phyloP scores from a whole-genome alignment of 2,113 vertebrate species.

The Ornithorhynchus anatinus region DNA sequence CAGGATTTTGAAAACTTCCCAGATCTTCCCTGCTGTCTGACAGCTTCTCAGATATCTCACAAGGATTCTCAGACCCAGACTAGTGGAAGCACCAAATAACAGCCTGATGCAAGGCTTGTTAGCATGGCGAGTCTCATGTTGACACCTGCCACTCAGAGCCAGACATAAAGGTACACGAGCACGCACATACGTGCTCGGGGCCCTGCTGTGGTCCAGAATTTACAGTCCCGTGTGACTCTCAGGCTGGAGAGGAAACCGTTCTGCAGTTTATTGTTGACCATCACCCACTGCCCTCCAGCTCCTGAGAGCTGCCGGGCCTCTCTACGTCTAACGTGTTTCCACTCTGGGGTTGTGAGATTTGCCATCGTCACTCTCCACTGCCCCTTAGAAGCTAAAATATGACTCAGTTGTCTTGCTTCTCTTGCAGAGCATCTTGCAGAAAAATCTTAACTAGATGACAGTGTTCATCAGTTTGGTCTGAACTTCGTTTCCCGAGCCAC shows the following conservation, averaged over 20 bases:
- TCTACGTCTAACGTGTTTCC: not conserved
- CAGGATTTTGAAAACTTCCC: conserved; percentile 68
- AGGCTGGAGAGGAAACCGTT: too few species aligned
- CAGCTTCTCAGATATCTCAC: conserved; percentile 75
- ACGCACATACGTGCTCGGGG: not conserved
- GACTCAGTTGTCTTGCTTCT: conserved; percentile 28
- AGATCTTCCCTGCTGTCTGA: conserved; percentile 68
- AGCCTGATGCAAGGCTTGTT: conserved; percentile 48
- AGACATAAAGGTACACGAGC: not conserved
- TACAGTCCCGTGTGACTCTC: too few species aligned
- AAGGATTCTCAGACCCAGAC: conserved; percentile 60
- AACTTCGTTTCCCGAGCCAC: conserved; percentile 36
- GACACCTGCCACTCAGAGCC: conserved; percentile 49
- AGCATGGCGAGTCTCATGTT: conserved; percentile 37
- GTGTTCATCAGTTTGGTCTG: conserved; percentile 32
- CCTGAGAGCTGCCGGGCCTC: too few species aligned
- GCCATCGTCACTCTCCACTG: conserved; percentile 4
- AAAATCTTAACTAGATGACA: conserved; percentile 39
- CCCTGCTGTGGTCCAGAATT: not conserved
- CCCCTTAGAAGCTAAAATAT: conserved; percentile 26
- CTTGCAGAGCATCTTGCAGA: conserved; percentile 38
- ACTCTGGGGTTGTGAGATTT: not conserved
- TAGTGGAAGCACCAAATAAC: conserved; percentile 69
- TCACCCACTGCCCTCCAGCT: too few species aligned
- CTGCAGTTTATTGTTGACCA: too few species aligned